These are phyloP conservation scores for Bufo bufo DNA, from an alignment of 2,113 vertebrate species.

Conservation along the genomic window DNA sequence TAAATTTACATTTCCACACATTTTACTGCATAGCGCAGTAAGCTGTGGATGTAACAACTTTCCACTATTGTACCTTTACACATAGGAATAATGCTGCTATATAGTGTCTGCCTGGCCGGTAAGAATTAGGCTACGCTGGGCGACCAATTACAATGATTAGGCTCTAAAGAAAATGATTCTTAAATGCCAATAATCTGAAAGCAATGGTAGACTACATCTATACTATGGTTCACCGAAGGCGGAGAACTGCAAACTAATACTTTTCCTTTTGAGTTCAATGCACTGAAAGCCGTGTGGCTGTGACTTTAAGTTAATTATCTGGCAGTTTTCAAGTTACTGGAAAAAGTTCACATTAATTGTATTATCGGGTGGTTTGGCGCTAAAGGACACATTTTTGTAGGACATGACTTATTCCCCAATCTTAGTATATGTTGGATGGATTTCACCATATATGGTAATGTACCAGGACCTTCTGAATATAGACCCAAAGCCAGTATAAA, in stretches of 20 bases:
- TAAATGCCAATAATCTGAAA: background rate
- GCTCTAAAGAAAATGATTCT: too few species aligned
- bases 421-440: background rate
- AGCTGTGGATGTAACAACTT: background rate
- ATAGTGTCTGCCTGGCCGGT: background rate
- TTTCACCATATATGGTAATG: background rate
- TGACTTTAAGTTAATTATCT: background rate
- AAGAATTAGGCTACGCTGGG: background rate
- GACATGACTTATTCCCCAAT: background rate
- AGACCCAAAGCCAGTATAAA: background rate
- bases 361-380: background rate
- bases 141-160: too few species aligned
- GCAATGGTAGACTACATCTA: background rate
- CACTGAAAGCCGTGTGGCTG: background rate
- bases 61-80: background rate
- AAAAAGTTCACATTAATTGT: background rate
- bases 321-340: background rate
- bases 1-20: background rate
- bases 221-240: background rate
- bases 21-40: background rate
- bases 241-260: background rate
- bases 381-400: background rate
- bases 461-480: background rate
- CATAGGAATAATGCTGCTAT: background rate
- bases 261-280: background rate